Conservation (phyloP, 2,888 invertebrate genomes). For the Tiliacea aurago region DNA sequence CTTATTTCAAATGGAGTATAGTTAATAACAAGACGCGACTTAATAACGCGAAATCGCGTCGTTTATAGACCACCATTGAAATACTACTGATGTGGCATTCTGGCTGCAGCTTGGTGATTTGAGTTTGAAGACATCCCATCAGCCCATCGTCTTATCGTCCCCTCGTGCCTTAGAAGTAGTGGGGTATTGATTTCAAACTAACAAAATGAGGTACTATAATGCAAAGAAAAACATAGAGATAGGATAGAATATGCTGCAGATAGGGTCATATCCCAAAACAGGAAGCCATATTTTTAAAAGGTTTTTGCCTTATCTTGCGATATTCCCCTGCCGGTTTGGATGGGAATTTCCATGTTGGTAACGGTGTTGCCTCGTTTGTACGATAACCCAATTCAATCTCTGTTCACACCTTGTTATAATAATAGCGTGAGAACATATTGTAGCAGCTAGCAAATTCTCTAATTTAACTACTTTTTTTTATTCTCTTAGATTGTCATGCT, state of each 20-base stretch:
- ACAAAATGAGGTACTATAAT: slow-evolving; percentile 22
- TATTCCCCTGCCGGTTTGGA: slow-evolving; percentile 18
- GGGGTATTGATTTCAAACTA: slow-evolving; percentile 5
- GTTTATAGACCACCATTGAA: background rate
- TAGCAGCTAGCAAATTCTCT: background rate
- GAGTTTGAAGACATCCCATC: no score
- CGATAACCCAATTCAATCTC: slow-evolving; percentile 45
- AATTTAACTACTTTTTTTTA: background rate
- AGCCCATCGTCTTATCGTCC: no score
- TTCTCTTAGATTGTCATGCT: background rate
- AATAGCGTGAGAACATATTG: background rate
- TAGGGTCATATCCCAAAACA: slow-evolving; percentile 28
- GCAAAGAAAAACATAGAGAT: slow-evolving; percentile 27
- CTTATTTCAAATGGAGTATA: no score
- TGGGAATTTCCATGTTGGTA: slow-evolving; percentile 8
- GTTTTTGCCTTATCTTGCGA: slow-evolving; percentile 34
- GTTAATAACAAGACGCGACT: no score
- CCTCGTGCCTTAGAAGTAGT: no score
- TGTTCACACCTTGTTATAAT: slow-evolving; percentile 25
- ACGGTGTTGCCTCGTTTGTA: slow-evolving; percentile 25
- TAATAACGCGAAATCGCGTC: background rate
- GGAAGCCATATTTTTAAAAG: slow-evolving; percentile 29
- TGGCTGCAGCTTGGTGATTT: background rate
- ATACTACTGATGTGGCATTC: background rate
- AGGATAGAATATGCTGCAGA: slow-evolving; percentile 28